Evolutionary conservation across 2,113 vertebrate species (phyloP).

Genomic region (Poeciliopsis prolifica): DNA sequence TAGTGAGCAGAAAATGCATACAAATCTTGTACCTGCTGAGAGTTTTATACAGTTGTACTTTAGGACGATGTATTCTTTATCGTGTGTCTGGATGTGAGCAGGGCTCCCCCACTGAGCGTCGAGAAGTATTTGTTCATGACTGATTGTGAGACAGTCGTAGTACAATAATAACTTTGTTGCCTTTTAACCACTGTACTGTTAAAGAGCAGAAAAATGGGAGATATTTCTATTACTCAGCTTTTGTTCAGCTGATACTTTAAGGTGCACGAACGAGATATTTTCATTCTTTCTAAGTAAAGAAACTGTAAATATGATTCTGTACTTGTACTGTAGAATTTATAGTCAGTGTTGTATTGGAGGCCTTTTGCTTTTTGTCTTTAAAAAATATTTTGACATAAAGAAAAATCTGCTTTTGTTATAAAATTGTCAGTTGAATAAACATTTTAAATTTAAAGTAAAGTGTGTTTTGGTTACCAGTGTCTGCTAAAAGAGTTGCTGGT

Average conservation of each 20-base stretch:
- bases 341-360: constrained; percentile 42
- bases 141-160: constrained; percentile 35
- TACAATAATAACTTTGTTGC: constrained; percentile 45
- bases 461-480: background rate
- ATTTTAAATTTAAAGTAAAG: constrained; percentile 44
- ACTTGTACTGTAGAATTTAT: constrained; percentile 34
- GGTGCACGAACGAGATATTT: constrained; percentile 39
- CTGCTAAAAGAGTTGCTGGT: background rate
- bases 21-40: constrained; percentile 39
- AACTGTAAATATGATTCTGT: constrained; percentile 54
- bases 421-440: constrained; percentile 55
- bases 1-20: constrained; percentile 21
- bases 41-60: constrained; percentile 24
- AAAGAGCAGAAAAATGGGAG: constrained; percentile 35
- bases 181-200: constrained; percentile 77
- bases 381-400: constrained; percentile 9
- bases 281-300: constrained; percentile 17
- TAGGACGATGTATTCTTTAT: constrained; percentile 22
- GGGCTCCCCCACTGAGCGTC: constrained; percentile 76
- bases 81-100: constrained; percentile 67
- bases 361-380: constrained; percentile 14
- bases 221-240: constrained; percentile 27
- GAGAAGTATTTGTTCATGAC: constrained; percentile 38
- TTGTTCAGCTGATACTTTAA: constrained; percentile 37
- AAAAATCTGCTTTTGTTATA: constrained; percentile 31